These are phyloP conservation scores for Scaptomyza tumidula DNA, from an alignment of 2,888 invertebrate species.

Conservation along the genomic window DNA sequence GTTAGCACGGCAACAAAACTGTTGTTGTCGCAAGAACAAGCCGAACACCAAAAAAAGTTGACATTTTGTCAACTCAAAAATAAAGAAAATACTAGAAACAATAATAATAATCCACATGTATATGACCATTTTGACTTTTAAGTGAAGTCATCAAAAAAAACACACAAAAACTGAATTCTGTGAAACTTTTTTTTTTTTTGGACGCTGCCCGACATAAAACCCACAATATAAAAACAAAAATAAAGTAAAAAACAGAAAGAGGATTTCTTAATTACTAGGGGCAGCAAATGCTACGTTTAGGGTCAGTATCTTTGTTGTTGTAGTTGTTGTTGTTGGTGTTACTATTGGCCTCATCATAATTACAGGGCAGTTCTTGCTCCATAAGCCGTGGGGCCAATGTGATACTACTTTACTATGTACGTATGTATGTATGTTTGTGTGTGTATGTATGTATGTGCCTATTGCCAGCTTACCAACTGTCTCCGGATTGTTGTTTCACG, in stretches of 20 bases:
- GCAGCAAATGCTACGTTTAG: constrained; percentile 62
- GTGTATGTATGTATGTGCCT: constrained; percentile 9
- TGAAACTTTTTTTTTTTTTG: constrained; percentile 62
- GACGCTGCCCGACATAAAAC: constrained; percentile 59
- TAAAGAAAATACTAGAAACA: constrained; percentile 58
- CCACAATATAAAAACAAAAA: constrained; percentile 28
- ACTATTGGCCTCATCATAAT: constrained; percentile 77
- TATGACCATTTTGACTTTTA: constrained; percentile 71
- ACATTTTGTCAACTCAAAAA: constrained; percentile 38
- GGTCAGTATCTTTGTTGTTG: constrained; percentile 60
- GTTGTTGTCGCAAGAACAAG: constrained; percentile 35
- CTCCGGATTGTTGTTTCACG: constrained; percentile 25
- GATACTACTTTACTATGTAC: constrained; percentile 26
- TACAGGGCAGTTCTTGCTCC: constrained; percentile 68
- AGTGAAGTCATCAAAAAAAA: constrained; percentile 80
- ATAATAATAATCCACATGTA: constrained; percentile 65
- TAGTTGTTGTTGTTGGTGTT: constrained; percentile 18
- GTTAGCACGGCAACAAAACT: constrained; percentile 56
- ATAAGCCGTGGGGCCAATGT: constrained; percentile 66
- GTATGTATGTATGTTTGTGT: constrained; percentile 51
- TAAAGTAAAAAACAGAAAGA: constrained; percentile 55
- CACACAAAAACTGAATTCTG: constrained; percentile 62
- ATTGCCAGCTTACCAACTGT: constrained; percentile 49
- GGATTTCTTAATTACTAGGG: constrained; percentile 77
- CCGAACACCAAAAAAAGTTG: constrained; percentile 30